A percentile compares a stretch with the other conserved stretches of the same genome.
phyloP scores from a whole-genome alignment of 1,140 invertebrate species.

The Cotesia chilonis region DNA sequence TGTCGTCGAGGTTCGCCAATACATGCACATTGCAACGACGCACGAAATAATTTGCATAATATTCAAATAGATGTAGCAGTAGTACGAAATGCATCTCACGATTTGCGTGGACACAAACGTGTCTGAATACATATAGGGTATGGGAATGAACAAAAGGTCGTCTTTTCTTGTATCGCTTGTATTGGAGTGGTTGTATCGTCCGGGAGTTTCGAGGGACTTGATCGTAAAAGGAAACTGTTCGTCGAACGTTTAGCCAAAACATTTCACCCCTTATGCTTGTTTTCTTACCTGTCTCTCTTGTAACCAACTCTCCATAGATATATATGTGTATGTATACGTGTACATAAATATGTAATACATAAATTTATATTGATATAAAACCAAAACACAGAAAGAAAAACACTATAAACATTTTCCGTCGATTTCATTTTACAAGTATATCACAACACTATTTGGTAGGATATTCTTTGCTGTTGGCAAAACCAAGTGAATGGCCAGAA shows the following conservation, averaged over 20 bases:
- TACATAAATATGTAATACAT: no score
- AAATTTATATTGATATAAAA: background rate
- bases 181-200: constrained; percentile 8
- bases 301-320: background rate
- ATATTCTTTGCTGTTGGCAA: constrained; percentile 25
- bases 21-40: background rate
- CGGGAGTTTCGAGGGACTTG: background rate
- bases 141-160: constrained; percentile 5
- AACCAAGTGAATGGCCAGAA: constrained; percentile 29
- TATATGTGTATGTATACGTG: no score
- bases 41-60: constrained; percentile 32
- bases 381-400: no score
- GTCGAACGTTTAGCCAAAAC: constrained; percentile 8
- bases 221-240: constrained; percentile 9
- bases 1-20: background rate
- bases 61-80: constrained; percentile 31
- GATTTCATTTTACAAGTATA: constrained; percentile 3
- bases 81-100: constrained; percentile 32
- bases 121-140: constrained; percentile 1
- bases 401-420: no score
- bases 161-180: background rate
- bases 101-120: constrained; percentile 30
- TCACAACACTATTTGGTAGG: background rate
- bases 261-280: background rate
- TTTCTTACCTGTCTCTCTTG: background rate